These are phyloP conservation scores for Cephalopachus bancanus DNA, from an alignment of 2,797 vertebrate species.

Conservation along the genomic window DNA sequence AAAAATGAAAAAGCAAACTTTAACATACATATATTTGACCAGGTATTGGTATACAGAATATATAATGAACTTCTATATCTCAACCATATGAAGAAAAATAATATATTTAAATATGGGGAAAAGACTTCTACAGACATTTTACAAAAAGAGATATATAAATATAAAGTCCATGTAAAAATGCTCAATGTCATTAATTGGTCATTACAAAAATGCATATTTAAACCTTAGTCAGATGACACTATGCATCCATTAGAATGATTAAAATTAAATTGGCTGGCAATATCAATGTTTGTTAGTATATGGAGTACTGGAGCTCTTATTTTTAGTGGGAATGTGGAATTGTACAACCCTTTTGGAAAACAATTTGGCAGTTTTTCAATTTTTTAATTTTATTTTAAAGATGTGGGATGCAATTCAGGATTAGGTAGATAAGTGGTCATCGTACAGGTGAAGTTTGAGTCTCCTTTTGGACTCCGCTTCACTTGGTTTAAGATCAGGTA, in stretches of 20 bases:
- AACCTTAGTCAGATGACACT: not conserved
- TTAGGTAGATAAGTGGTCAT: too few relatives aligned
- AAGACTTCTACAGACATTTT: not conserved
- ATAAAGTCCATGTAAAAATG: not conserved
- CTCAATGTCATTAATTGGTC: not conserved
- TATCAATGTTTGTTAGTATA: not conserved
- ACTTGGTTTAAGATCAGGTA: too few relatives aligned
- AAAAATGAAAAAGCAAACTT: conserved; percentile 53
- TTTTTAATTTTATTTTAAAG: too few relatives aligned
- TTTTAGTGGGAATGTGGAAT: not conserved
- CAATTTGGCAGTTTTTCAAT: not conserved
- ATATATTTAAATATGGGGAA: not conserved
- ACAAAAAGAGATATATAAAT: not conserved
- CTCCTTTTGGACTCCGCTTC: too few relatives aligned
- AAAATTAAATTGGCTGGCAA: not conserved
- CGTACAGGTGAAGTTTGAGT: too few relatives aligned
- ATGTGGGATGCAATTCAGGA: too few relatives aligned
- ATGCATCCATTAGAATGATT: not conserved
- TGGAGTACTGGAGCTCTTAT: not conserved
- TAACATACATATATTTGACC: not conserved
- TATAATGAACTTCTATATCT: not conserved
- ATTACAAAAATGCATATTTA: not conserved
- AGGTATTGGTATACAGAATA: not conserved
- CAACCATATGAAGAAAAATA: not conserved
- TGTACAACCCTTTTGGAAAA: not conserved